Evolutionary conservation across 2,113 vertebrate species (phyloP), one percentile per base, ranked within the genome.

Genomic region (Rhinopomastus cyanomelas): DNA sequence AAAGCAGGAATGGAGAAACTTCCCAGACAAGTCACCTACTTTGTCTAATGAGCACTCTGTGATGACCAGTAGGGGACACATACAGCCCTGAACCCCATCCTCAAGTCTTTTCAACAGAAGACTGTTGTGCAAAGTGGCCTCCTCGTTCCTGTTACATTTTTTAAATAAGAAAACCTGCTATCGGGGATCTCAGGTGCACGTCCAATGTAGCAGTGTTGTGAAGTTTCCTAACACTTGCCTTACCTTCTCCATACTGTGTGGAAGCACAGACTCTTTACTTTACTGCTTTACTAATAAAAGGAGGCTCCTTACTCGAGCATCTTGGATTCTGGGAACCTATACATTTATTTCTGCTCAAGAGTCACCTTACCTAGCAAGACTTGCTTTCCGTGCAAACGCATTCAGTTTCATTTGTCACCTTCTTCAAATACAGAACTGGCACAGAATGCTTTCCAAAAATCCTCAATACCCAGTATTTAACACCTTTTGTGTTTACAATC

Each of bases 241-340:
- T 1, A 18, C 65, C 42, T 46, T 22, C 9, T 25, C 44, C 27
- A 72, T 23, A 21, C 25, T 44, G 8, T 4, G 12, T 4, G 5
- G 30, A 55, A 87, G n/a, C 61, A 57, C 6, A 0, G 0, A 56
- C 34, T 29, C 27, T 55, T 37, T 56, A n/a, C n/a, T n/a, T n/a
- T n/a, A n/a, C 53, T 37, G 23, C 11, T 10, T 17, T 29, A 56
- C 52, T 37, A 44, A 34, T 48, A 46, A 57, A 82, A 81, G 32
- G 21, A 77, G 16, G 29, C 52, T 94, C 26, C 60, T 62, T 34
- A 51, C 7, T 64, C 37, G 51, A 67, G 39, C 59, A 65, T 27
- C 62, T 52, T 4, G 4, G 67, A 85, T 59, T 46, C 66, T 10
- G 3, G 42, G 15, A 8, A 66, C 25, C 17, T 73, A 78, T n/a